Base-by-base conservation (phyloP, 2,888 invertebrate genomes). In the Diadegma fenestrale region DNA sequence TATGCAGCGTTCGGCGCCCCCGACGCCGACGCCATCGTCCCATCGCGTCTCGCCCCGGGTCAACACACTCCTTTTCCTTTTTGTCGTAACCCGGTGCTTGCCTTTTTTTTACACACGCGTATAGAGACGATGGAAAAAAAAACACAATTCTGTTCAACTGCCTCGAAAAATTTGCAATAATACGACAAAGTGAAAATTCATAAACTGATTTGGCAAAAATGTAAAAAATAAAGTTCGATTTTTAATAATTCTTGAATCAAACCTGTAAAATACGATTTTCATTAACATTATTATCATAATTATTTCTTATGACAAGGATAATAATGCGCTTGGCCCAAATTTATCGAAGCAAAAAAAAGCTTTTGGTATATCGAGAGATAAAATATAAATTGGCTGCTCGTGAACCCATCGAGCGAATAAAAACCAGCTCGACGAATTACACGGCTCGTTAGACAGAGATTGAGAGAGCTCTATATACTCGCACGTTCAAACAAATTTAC, bases 371-470 rank as follows among this genome's bases (percentile, higher is more conserved):
- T 7, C 51, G 48, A 71, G 72, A 69, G 79, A 83, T 79, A 75
- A 71, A 76, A 80, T 80, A 80, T 84, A 76, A 80, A 80, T 84
- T 76, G 73, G 12, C 64, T 64, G 22, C 64, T 69, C 75, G 66
- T 61, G 51, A 77, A 69, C 61, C 58, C 77, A 81, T 69, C 51
- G 80, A 68, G 76, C 72, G 76, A 84, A 84, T 80, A 84, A 81
- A 84, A 84, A 80, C 61, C 58, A 51, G 77, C 48, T 66, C 77
- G 72, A 77, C 61, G 80, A 73, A 84, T 84, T 84, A 81, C 84
- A 84, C 84, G 84, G 80, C 80, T 84, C 84, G 84, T 84, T 84
- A 78, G 72, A 64, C 84, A 63, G 66, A 84, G 66, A 84, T 72
- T 78, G 77, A 51, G 66, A 61, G 77, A 61, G 45, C 51, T 19